Base-by-base conservation (phyloP, 2,888 invertebrate genomes). In the Nycteola revayana region DNA sequence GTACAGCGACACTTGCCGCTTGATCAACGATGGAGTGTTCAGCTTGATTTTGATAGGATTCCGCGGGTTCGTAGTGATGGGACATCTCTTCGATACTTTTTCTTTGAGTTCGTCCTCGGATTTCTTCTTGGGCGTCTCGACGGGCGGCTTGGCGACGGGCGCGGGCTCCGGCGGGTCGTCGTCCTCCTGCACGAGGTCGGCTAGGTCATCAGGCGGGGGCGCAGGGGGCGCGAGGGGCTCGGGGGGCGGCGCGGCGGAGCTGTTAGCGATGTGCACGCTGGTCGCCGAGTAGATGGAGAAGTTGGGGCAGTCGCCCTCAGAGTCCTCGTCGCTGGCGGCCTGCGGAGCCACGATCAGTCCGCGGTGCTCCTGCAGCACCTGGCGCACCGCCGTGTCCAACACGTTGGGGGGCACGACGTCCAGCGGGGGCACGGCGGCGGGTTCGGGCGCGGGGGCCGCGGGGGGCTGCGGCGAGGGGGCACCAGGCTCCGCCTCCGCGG, bases 211-310 rank as follows among this genome's bases (percentile, higher is more conserved):
- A 41, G 38, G 33, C 21, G n/a, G 26, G 7, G 28, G 45, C 28
- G 25, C 45, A 26, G 36, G 31, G 3, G 56, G 44, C 9, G 52
- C 42, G 42, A 41, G 30, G 40, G 37, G 50, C 27, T 36, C 40
- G 26, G 39, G 23, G 4, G 57, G 49, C 7, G 41, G 29, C 9
- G 59, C 57, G 14, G 52, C 58, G 11, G 51, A 7, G 42, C 86
- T 90, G 51, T 92, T 90, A 0, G 94, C 94, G 30, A 94, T 91
- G 51, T 93, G 93, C 65, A 95, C 93, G 41, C 95, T 95, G 57
- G 94, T 92, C 5, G 94, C 93, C 0, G 96, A 96, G 77, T 96
- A 96, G 49, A 96, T 94, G 7, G 94, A 94, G 73, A 95, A 95
- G 75, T 96, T 96, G 2, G 96, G 96, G 74, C 95, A 96, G 56